Conservation (phyloP, 2,113 vertebrate genomes). For the Vidua macroura region DNA sequence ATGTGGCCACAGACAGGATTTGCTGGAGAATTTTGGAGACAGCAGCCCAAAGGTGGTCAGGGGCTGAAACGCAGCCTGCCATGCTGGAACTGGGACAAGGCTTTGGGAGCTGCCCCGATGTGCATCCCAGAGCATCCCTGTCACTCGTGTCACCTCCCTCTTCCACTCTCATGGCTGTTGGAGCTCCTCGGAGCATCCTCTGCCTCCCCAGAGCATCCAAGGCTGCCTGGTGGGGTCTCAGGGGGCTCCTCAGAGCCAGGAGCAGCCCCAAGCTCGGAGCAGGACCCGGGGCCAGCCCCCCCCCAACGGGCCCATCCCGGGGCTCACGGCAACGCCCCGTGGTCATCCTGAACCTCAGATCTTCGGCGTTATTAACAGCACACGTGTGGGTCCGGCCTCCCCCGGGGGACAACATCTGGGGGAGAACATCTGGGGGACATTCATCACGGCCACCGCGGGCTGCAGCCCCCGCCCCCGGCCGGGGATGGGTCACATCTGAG, state of each 20-base stretch:
- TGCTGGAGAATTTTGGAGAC: too few relatives aligned
- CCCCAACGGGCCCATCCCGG: too few relatives aligned
- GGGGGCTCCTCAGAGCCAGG: background rate
- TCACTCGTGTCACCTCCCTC: fast-evolving
- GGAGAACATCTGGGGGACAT: constrained; percentile 64
- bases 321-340: background rate
- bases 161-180: fast-evolving
- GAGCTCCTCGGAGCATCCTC: background rate
- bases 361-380: constrained; percentile 9
- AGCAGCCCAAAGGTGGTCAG: background rate
- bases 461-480: background rate
- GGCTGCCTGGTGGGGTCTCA: fast-evolving
- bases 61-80: fast-evolving
- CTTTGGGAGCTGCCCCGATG: background rate
- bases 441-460: constrained; percentile 28
- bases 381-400: background rate
- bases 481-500: constrained; percentile 52
- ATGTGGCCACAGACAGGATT: fast-evolving
- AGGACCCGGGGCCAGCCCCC: fast-evolving
- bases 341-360: constrained; percentile 36
- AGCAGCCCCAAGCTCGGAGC: background rate
- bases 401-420: constrained; percentile 60
- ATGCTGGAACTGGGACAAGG: background rate
- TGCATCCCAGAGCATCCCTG: background rate
- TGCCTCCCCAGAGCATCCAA: background rate